phyloP scores from a whole-genome alignment of 2,113 vertebrate genomes.

The human region GRCh38 chr3:81311001-81311500 shows the following conservation, averaged over 20 bases:
- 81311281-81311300: no score
- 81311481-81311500: not conserved
- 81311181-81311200: not conserved
- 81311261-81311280: not conserved
- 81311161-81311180: not conserved
- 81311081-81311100: not conserved
- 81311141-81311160: not conserved
- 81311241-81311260: fast-evolving
- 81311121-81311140: not conserved
- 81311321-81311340: not conserved
- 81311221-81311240: no score
- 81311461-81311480: fast-evolving
- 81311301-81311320: no score
- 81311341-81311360: not conserved
- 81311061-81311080: not conserved
- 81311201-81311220: fast-evolving
- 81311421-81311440: not conserved
- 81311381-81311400: not conserved
- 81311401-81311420: not conserved
- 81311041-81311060: not conserved
- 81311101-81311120: not conserved
- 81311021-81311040: not conserved
- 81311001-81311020: not conserved
- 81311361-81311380: not conserved
- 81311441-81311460: not conserved